Conservation (phyloP, 2,113 vertebrate genomes). For the Rhinolophus ferrumequinum region DNA sequence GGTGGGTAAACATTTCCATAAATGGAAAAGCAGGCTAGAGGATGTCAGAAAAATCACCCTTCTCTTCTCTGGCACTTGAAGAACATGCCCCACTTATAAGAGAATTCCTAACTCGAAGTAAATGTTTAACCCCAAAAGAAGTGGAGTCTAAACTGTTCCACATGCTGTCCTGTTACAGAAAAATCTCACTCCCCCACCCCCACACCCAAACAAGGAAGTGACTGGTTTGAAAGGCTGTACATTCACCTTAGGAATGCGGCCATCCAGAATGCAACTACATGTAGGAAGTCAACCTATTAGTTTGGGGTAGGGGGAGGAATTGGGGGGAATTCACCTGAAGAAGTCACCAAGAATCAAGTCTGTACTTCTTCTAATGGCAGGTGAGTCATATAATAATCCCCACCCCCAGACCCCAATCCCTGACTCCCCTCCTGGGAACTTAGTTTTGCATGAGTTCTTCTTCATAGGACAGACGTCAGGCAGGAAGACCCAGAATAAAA, state of each 20-base stretch:
- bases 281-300: neutral
- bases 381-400: neutral
- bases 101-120: slow-evolving; percentile 73
- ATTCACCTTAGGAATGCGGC: neutral
- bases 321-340: neutral
- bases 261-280: neutral
- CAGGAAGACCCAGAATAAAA: neutral
- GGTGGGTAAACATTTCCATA: slow-evolving; percentile 99
- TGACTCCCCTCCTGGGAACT: neutral
- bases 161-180: neutral
- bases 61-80: slow-evolving; percentile 88
- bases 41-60: slow-evolving; percentile 91
- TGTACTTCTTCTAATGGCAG: neutral
- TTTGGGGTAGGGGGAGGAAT: neutral
- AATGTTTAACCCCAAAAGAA: slow-evolving; percentile 75
- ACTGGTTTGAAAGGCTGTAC: neutral
- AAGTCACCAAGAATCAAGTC: neutral
- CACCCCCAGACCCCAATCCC: neutral
- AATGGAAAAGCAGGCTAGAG: slow-evolving; percentile 95
- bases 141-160: neutral
- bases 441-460: neutral
- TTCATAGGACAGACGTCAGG: neutral
- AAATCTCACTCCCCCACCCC: neutral
- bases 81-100: slow-evolving; percentile 87
- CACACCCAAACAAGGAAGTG: neutral